phyloP scores from a whole-genome alignment of 2,888 invertebrate genomes.

The Volucella inanis region DNA sequence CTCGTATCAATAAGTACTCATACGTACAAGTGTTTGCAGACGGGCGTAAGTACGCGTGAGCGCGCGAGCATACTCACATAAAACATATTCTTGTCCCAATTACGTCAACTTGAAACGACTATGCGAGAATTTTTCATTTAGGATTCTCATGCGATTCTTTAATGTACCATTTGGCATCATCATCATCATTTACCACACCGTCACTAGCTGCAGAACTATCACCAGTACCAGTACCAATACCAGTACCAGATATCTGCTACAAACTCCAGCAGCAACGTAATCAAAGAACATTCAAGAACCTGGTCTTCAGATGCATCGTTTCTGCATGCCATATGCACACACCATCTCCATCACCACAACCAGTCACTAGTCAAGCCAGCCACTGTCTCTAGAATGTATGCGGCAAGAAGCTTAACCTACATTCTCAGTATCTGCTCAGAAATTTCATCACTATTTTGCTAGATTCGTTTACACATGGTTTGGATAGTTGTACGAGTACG shows the following conservation, averaged over 20 bases:
- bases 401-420: conserved; percentile 66
- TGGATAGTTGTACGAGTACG: not conserved
- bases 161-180: conserved; percentile 39
- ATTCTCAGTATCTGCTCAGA: conserved; percentile 50
- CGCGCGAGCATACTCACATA: conserved; percentile 16
- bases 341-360: conserved; percentile 34
- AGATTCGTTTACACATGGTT: conserved; percentile 53
- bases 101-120: conserved; percentile 39
- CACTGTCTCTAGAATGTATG: conserved; percentile 40
- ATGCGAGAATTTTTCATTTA: conserved; percentile 45
- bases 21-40: too few relatives aligned
- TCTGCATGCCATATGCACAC: conserved; percentile 48
- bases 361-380: conserved; percentile 6
- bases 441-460: conserved; percentile 65
- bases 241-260: too few relatives aligned
- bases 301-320: conserved; percentile 31
- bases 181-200: conserved; percentile 31
- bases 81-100: conserved; percentile 66
- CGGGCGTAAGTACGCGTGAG: conserved; percentile 20
- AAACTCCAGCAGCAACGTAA: not conserved
- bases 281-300: conserved; percentile 59
- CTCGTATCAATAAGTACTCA: not conserved
- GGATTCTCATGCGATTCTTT: conserved; percentile 51
- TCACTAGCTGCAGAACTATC: not conserved
- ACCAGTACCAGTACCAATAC: too few relatives aligned